Conservation (phyloP, 2,797 vertebrate species). For the Molossus molossus region DNA sequence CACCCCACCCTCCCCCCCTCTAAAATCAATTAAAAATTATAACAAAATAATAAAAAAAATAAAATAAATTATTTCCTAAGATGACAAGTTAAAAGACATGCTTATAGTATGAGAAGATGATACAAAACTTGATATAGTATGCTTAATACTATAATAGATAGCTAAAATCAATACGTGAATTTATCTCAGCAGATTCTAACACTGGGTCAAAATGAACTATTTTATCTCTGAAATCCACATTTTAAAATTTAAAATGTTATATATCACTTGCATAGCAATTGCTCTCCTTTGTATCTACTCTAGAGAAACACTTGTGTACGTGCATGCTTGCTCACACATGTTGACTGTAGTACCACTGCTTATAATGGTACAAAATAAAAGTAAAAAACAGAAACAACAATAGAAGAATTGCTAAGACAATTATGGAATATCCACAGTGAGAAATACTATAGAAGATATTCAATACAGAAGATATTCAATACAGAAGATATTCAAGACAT, state of each 20-base stretch:
- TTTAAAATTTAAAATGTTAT: constrained; percentile 42
- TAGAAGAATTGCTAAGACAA: constrained; percentile 8
- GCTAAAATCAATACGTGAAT: constrained; percentile 58
- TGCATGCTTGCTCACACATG: not conserved
- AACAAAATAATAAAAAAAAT: not conserved
- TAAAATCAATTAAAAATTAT: not conserved
- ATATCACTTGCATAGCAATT: not conserved
- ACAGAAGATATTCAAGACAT: constrained; percentile 44
- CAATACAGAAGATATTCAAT: constrained; percentile 56
- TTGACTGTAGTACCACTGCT: not conserved
- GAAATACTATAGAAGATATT: constrained; percentile 39
- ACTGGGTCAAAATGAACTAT: constrained; percentile 39
- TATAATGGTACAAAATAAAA: not conserved
- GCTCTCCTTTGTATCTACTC: not conserved
- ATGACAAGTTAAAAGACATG: constrained; percentile 46
- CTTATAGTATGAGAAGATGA: constrained; percentile 2
- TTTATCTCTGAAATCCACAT: constrained; percentile 30
- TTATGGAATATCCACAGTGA: not conserved
- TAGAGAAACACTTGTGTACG: not conserved
- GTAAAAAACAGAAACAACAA: not conserved
- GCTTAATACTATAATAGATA: not conserved
- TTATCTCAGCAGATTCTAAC: constrained; percentile 46
- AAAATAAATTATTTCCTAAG: not conserved
- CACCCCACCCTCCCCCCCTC: not conserved
- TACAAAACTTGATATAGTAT: not conserved